Evolutionary conservation across 2,113 vertebrate genomes (phyloP).

Genomic region (Geothlypis trichas): DNA sequence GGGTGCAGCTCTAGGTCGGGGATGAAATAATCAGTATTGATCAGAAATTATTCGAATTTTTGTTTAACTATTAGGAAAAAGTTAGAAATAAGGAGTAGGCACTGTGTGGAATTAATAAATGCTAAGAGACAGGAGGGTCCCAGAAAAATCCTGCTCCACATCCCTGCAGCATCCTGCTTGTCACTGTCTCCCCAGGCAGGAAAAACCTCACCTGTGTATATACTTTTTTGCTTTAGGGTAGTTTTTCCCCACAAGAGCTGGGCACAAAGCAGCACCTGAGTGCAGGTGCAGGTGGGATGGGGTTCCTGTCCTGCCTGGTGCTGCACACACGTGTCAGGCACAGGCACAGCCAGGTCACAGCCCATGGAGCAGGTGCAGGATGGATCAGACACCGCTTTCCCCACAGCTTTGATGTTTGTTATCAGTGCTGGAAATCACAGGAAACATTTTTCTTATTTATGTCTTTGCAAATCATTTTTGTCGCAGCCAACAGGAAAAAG

Average conservation of each 20-base stretch:
- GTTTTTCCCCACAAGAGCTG: accelerated
- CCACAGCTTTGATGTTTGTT: background rate
- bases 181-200: background rate
- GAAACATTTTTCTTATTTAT: background rate
- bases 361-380: accelerated
- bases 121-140: background rate
- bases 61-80: background rate
- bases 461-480: background rate
- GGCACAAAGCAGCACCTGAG: background rate
- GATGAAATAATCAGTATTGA: background rate
- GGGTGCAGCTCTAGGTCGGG: background rate
- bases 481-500: accelerated
- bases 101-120: background rate
- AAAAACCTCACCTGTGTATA: accelerated
- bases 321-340: accelerated
- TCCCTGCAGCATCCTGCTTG: background rate
- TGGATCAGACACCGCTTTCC: accelerated
- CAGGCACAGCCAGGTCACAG: background rate
- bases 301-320: background rate
- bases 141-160: background rate
- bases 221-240: background rate
- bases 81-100: background rate
- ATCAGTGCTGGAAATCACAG: background rate
- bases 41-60: background rate
- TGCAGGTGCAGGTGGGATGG: background rate